phyloP scores from a whole-genome alignment of 2,888 invertebrate species.

The Keiferia lycopersicella region DNA sequence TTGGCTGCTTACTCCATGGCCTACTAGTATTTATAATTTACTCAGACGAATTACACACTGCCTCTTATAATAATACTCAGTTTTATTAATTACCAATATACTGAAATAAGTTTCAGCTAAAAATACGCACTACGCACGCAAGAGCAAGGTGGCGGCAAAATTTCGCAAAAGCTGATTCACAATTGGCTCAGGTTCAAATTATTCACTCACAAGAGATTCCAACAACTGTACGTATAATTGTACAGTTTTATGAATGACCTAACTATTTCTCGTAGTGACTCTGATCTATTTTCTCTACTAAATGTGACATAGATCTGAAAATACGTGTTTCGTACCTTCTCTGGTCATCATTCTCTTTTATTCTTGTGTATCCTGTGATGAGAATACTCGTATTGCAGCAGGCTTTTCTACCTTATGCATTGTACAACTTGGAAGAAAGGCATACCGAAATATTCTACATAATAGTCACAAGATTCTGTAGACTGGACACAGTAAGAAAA shows the following conservation, averaged over 20 bases:
- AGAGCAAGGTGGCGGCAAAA: background rate
- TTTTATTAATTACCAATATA: background rate
- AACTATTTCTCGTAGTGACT: slow-evolving; percentile 3
- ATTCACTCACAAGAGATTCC: slow-evolving; percentile 17
- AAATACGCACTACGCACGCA: slow-evolving; percentile 3
- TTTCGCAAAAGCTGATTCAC: slow-evolving; percentile 21
- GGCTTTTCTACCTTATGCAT: too few species aligned
- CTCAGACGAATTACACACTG: too few species aligned
- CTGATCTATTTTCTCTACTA: slow-evolving; percentile 10
- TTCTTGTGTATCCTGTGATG: too few species aligned
- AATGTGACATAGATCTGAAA: background rate
- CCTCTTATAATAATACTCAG: too few species aligned
- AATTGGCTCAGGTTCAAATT: slow-evolving; percentile 18
- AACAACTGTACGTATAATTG: slow-evolving; percentile 3
- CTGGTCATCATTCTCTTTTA: background rate
- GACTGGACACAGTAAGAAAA: too few species aligned
- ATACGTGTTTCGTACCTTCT: background rate
- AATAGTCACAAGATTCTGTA: too few species aligned
- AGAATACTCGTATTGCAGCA: too few species aligned
- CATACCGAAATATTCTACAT: too few species aligned
- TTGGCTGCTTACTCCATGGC: too few species aligned
- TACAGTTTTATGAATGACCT: slow-evolving; percentile 21
- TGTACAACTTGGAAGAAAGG: too few species aligned
- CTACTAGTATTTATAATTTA: too few species aligned
- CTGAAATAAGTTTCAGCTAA: slow-evolving; percentile 7